Base-by-base conservation (phyloP, 2,888 invertebrate genomes). In the Drosophila tanythrix region DNA sequence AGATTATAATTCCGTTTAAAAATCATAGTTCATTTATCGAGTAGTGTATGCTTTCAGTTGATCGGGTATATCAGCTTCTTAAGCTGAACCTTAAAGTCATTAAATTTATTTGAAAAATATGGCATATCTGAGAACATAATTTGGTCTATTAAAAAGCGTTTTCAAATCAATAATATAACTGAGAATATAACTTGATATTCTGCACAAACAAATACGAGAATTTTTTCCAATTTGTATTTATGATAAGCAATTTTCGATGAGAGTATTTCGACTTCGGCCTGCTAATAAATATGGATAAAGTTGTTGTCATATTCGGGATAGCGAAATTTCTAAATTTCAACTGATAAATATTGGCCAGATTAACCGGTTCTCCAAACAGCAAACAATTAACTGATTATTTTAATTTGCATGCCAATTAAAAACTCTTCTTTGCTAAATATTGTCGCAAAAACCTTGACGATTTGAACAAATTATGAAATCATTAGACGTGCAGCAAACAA, bases 281-380 rank as follows among this genome's bases (percentile, higher is more conserved):
- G 29, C 4, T 50, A 29, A 25, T 15, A 43, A 57, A 51, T 58
- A 43, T 13, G 1, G 25, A 48, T 7, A 21, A 8, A 8, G 25
- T 11, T 35, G 27, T 31, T 53, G 51, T 21, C n/a, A 6, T 35
- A 46, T 33, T 56, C 29, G 50, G 63, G 36, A 74, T 62, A 62
- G 66, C 53, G 50, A 81, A 81, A 66, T 76, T 46, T 73, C 40
- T 13, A 58, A 63, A 50, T 73, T 73, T 60, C 56, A 61, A 59
- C 40, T 48, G 40, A 51, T 35, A 11, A 25, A 46, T 31, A 13
- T 43, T 51, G 40, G 35, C 60, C 18, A 35, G 67, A 38, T 36
- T 40, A 82, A 83, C 88, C 83, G 70, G 88, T 88, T 59, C 29
- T n/a, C 13, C 46, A 70, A 48, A 57, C 21, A 48, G 43, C 56